Evolutionary conservation across 2,888 invertebrate species (phyloP), one percentile per base, ranked within the genome.

Genomic region (Cancer borealis): DNA sequence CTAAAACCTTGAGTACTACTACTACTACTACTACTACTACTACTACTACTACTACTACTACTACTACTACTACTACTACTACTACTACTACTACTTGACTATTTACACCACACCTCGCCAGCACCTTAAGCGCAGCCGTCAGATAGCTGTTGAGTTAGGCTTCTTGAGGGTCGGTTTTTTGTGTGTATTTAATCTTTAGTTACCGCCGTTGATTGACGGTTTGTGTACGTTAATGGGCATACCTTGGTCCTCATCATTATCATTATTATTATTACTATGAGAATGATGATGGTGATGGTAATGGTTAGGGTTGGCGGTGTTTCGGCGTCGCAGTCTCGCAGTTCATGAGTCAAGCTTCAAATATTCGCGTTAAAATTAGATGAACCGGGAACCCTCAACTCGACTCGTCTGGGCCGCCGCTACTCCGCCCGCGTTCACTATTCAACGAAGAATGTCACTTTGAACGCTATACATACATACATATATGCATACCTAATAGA

Each of bases 281-380:
- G 26, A 6, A n/a, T 26, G 26, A 10, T 8, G 26, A 26, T 6
- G 26, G 73, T 10, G 73, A 3, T 8, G 6, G 39, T 39, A 39
- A 39, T 39, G 21, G 8, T 73, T 73, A 26, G n/a, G 3, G 39
- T 26, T 39, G 39, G 39, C 39, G 14, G 39, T 3, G 30, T 10
- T 14, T 84, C 21, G 66, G 39, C n/a, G 10, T 30, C 6, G 10
- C 39, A 17, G 1, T 39, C 39, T 39, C 84, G 17, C 14, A 14
- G 84, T 84, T 39, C 39, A 84, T 84, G 39, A 84, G 14, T 84
- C 84, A 84, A 26, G 84, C 39, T 10, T 84, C 84, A 84, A 84
- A 84, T 84, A 39, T 84, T 84, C 39, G 39, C 26, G 84, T 39
- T 84, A 30, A 30, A 39, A 30, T 84, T 84, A 84, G 39, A 84